Evolutionary conservation across 2,113 vertebrate genomes (phyloP).

Genomic region (Psophia crepitans): DNA sequence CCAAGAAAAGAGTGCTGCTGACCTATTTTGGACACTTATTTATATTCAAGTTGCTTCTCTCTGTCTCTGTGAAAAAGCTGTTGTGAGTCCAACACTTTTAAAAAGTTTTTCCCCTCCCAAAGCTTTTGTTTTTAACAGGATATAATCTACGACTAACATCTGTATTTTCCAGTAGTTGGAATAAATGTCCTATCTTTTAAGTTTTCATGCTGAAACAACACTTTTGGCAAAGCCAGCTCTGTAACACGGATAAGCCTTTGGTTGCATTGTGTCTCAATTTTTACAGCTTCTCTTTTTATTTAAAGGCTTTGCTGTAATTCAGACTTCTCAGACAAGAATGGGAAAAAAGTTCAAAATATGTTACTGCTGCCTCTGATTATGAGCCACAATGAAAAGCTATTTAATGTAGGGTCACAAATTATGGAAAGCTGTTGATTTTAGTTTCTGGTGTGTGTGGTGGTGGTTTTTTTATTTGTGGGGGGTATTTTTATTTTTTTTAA

Average conservation of each 20-base stretch:
- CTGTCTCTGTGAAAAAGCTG: conserved; percentile 51
- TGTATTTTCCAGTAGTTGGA: conserved; percentile 10
- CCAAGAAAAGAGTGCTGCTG: conserved; percentile 67
- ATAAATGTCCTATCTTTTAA: not conserved
- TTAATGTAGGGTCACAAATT: not conserved
- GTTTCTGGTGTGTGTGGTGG: not conserved
- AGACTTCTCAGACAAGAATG: not conserved
- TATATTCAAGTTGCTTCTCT: conserved; percentile 75
- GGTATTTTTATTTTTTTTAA: not conserved
- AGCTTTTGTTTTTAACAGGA: conserved; percentile 33
- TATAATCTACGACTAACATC: conserved; percentile 8
- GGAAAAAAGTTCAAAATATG: not conserved
- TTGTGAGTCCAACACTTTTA: conserved; percentile 9
- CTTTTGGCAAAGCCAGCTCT: not conserved
- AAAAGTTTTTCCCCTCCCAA: not conserved
- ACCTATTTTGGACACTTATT: conserved; percentile 81
- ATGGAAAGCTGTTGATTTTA: not conserved
- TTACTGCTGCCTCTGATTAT: not conserved
- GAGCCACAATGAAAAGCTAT: not conserved
- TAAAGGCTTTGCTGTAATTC: not conserved
- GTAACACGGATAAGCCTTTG: not conserved
- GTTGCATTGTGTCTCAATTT: not conserved
- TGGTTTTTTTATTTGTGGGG: no score
- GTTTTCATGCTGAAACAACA: not conserved
- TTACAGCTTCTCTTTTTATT: not conserved